A percentile compares a stretch with the other conserved stretches of the same genome.
phyloP scores from a whole-genome alignment of 2,113 vertebrate genomes.

The Plecotus auritus region DNA sequence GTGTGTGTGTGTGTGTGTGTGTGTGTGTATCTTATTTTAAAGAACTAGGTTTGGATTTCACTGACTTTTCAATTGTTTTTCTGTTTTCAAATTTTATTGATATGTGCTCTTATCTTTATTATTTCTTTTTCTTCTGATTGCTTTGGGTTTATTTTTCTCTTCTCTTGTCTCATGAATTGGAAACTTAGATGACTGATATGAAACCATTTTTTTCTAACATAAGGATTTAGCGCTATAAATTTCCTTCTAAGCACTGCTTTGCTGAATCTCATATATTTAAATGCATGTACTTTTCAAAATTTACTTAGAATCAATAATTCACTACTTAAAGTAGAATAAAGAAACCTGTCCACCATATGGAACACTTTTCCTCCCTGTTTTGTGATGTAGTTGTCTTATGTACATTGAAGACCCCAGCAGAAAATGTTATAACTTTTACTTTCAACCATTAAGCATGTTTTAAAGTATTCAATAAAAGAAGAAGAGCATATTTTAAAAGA shows the following conservation, averaged over 20 bases:
- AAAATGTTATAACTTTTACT: background rate
- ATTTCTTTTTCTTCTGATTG: background rate
- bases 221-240: background rate
- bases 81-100: background rate
- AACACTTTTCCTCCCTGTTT: background rate
- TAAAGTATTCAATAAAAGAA: background rate
- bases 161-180: background rate
- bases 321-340: background rate
- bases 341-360: background rate
- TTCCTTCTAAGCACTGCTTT: background rate
- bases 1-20: background rate
- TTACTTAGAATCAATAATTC: conserved; percentile 24
- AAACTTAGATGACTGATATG: background rate
- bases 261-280: background rate
- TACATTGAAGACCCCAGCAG: background rate
- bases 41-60: background rate
- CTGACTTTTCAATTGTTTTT: background rate
- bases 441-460: background rate
- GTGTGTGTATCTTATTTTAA: background rate
- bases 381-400: background rate
- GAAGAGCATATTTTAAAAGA: background rate
- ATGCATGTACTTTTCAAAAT: background rate
- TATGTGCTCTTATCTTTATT: background rate
- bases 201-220: conserved; percentile 13
- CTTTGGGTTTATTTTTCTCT: background rate